Evolutionary conservation across 2,888 invertebrate genomes (phyloP), one percentile per base, ranked within the genome.

Genomic region (Pyrrhia umbra): DNA sequence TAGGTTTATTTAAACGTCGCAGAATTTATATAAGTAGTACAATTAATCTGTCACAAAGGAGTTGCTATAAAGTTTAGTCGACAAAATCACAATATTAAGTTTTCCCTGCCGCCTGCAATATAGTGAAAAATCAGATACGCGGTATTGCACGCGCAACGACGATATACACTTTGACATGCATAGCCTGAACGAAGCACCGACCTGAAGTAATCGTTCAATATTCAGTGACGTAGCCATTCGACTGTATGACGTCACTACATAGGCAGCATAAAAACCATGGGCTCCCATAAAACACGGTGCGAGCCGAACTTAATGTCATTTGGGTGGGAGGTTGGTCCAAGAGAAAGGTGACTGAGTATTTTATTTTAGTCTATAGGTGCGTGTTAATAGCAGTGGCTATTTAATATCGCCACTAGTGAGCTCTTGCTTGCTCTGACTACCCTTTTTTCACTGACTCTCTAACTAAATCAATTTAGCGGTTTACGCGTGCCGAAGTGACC

Each of bases 251-350:
- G 73, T 71, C 73, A 71, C 34, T 51, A 18, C 27, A 21, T 3
- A 42, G 59, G 45, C 30, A 8, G 46, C 27, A 50, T 37, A 60
- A 74, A 77, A 74, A 62, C 71, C 69, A 66, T 66, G 59, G 51
- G 43, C 39, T 43, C 25, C 56, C 34, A 67, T 71, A 65, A 65
- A 75, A 56, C 20, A 52, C 10, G 18, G 54, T 45, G 77, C 23
- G 55, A 56, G 69, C 54, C 60, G 18, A 75, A 68, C 66, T 65
- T 77, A 72, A 77, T 72, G 75, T 56, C 57, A 50, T 66, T 75
- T 57, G 27, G 51, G 43, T 46, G 15, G 39, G 18, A 0, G 15
- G 13, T 0, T 61, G 65, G 65, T 66, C 0, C 25, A 75, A 78
- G 43, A 8, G 6, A 46, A 0, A 61, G 15, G 40, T 0, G 15